A percentile compares a stretch with the other conserved stretches of the same genome.
These are phyloP conservation scores for Spea multiplicata DNA, from an alignment of 2,113 vertebrate species.

Conservation along the genomic window DNA sequence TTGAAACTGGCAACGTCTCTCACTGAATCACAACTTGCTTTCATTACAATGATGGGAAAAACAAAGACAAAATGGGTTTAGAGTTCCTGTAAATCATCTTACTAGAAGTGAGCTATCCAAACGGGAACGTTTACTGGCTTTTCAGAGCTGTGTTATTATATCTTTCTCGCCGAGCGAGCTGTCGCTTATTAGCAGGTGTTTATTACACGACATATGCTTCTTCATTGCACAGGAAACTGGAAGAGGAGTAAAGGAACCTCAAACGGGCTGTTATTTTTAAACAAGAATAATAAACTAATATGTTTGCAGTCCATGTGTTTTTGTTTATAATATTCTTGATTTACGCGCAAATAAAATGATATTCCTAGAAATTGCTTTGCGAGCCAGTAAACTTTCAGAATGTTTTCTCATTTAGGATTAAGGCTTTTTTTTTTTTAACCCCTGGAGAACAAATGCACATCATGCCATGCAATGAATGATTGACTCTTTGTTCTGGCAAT, in stretches of 20 bases:
- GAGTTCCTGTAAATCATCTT: too few relatives aligned
- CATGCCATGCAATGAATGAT: too few relatives aligned
- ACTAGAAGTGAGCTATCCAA: too few relatives aligned
- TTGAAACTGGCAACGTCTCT: too few relatives aligned
- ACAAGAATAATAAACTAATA: background rate
- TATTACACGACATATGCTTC: slow-evolving; percentile 14
- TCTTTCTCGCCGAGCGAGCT: background rate
- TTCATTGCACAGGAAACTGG: background rate
- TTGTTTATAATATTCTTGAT: background rate
- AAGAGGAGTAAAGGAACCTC: background rate
- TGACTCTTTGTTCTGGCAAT: too few relatives aligned
- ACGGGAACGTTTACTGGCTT: background rate
- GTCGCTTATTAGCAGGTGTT: background rate
- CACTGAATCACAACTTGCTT: too few relatives aligned
- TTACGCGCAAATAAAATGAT: too few relatives aligned
- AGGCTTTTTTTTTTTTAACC: too few relatives aligned
- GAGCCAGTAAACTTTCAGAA: background rate
- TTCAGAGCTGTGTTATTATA: background rate
- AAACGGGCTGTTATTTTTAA: background rate
- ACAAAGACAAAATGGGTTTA: too few relatives aligned
- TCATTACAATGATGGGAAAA: too few relatives aligned
- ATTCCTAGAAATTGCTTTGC: background rate
- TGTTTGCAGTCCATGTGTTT: background rate
- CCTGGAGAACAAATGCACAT: too few relatives aligned
- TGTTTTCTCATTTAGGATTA: too few relatives aligned